phyloP scores from a whole-genome alignment of 2,113 vertebrate species.

The Callipepla californica region DNA sequence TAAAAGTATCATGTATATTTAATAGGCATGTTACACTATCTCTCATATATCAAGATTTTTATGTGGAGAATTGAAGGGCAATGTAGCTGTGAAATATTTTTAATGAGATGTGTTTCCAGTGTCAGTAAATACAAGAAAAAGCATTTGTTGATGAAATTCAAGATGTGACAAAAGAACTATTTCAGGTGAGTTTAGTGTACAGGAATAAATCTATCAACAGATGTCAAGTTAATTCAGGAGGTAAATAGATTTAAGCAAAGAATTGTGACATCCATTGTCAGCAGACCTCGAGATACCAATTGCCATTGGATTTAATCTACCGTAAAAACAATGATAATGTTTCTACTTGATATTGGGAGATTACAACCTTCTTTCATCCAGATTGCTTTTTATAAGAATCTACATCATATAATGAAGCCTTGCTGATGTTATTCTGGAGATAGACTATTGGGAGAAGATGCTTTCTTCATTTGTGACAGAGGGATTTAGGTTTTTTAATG shows the following conservation, averaged over 20 bases:
- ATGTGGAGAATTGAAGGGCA: background rate
- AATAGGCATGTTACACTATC: background rate
- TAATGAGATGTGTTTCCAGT: background rate
- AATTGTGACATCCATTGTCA: slow-evolving; percentile 60
- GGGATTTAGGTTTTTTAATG: background rate
- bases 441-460: slow-evolving; percentile 24
- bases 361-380: slow-evolving; percentile 58
- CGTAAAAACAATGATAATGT: slow-evolving; percentile 62
- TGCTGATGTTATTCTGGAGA: slow-evolving; percentile 45
- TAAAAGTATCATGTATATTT: background rate
- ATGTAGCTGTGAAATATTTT: background rate
- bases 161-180: slow-evolving; percentile 6
- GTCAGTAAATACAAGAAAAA: background rate
- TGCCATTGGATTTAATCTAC: slow-evolving; percentile 60
- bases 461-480: slow-evolving; percentile 31
- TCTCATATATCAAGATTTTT: background rate
- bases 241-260: slow-evolving; percentile 51
- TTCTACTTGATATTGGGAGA: slow-evolving; percentile 57
- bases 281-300: slow-evolving; percentile 42
- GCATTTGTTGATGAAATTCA: background rate
- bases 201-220: slow-evolving; percentile 54
- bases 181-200: slow-evolving; percentile 13
- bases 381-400: slow-evolving; percentile 59
- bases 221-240: slow-evolving; percentile 66
- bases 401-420: slow-evolving; percentile 53